Evolutionary conservation across 2,113 vertebrate genomes (phyloP), one percentile per base, ranked within the genome.

Genomic region (Psammodynastes pulverulentus): DNA sequence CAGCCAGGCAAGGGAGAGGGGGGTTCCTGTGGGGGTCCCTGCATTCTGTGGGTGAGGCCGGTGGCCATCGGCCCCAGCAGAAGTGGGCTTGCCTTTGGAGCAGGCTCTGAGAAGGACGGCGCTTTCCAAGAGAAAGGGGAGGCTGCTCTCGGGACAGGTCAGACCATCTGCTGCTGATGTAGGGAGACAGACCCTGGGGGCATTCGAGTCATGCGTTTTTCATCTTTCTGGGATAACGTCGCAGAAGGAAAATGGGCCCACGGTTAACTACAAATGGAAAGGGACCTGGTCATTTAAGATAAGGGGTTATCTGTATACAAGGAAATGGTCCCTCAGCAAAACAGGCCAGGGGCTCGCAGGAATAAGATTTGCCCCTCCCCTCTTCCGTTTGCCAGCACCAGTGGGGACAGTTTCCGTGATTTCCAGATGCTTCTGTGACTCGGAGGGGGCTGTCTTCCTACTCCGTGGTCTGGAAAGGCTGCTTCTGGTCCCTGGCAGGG

Each of bases 271-370:
- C 98, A 98, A 99, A 99, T 98, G 98, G 98, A 98, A 98, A 98
- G 98, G 98, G 98, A 98, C 98, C 98, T 98, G 98, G 98, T 98
- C 98, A 98, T 98, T 98, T 98, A 98, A 98, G 98, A 99, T 99
- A 99, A 98, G 98, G 97, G 97, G 98, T 98, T 99, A 99, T 99
- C 98, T 98, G 97, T 98, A 98, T 97, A 98, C 98, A 98, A 97
- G 97, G 97, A 98, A 98, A 98, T 96, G 97, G 98, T 98, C 98
- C 98, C 97, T 97, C 96, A 94, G 96, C 97, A 98, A 98, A 98
- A 98, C 97, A 98, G 98, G 97, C 98, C 98, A 98, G 97, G 97
- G 96, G 97, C 97, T 97, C 97, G 98, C 97, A 96, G 98, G 98
- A 98, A 98, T 98, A 98, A 98, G 98, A 98, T 98, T 97, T 97